phyloP scores from a whole-genome alignment of 2,113 vertebrate species.

The Electrona antarctica region DNA sequence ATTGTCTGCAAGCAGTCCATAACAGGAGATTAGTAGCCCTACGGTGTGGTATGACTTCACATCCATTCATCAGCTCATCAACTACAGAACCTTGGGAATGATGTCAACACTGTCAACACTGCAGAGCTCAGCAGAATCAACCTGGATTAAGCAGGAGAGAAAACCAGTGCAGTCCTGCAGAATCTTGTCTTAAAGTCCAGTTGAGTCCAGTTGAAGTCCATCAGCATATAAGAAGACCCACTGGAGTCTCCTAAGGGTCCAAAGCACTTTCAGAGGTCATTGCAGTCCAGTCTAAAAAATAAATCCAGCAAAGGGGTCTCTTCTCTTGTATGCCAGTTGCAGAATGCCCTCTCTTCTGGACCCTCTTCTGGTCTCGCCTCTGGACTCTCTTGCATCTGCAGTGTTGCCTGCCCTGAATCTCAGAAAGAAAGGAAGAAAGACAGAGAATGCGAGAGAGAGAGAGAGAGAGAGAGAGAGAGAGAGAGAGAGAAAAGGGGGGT shows the following conservation, averaged over 20 bases:
- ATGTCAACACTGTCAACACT: constrained; percentile 13
- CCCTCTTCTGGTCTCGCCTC: constrained; percentile 43
- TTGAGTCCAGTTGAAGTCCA: constrained; percentile 44
- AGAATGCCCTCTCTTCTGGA: constrained; percentile 27
- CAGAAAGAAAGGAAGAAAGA: constrained; percentile 54
- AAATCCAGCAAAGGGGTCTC: constrained; percentile 39
- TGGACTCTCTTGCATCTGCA: constrained; percentile 56
- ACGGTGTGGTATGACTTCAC: constrained; percentile 21
- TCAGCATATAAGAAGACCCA: constrained; percentile 5
- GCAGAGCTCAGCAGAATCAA: not conserved
- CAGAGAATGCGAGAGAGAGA: constrained; percentile 33
- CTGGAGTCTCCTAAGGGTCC: not conserved
- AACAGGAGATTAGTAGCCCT: not conserved
- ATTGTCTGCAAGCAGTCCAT: constrained; percentile 5
- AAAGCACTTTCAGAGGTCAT: not conserved
- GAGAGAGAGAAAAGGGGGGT: not conserved
- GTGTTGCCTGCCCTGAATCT: constrained; percentile 59
- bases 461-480: constrained; percentile 53
- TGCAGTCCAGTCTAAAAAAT: constrained; percentile 2
- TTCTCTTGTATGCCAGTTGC: constrained; percentile 16
- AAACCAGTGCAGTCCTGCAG: constrained; percentile 21
- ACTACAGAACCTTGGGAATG: not conserved
- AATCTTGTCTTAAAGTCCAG: constrained; percentile 18
- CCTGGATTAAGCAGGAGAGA: constrained; percentile 1
- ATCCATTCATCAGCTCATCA: constrained; percentile 36